Conservation (phyloP, 2,888 invertebrate genomes). For the Pammene fasciana region DNA sequence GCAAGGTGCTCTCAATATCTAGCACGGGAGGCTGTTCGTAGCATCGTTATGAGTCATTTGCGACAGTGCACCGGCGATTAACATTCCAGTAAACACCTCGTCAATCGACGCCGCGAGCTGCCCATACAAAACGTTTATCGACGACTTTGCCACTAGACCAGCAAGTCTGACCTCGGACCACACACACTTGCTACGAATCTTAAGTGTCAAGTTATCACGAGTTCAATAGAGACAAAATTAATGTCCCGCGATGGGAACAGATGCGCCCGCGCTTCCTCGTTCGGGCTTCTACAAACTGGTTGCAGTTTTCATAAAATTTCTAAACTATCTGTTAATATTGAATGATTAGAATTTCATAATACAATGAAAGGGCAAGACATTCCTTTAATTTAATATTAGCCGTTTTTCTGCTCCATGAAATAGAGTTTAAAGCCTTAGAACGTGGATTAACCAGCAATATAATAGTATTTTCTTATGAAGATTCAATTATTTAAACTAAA, state of each 20-base stretch:
- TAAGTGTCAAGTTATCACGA: neutral
- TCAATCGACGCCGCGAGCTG: slow-evolving; percentile 51
- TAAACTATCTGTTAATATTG: slow-evolving; percentile 28
- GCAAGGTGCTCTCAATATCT: slow-evolving; percentile 73
- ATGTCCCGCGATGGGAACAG: neutral
- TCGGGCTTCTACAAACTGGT: slow-evolving; percentile 31
- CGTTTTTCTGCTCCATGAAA: neutral
- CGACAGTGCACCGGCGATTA: slow-evolving; percentile 74
- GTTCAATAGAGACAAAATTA: neutral
- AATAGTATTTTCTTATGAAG: too few species aligned
- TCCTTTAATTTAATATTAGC: neutral
- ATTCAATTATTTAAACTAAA: too few species aligned
- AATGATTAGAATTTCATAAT: slow-evolving; percentile 18
- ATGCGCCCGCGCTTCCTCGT: slow-evolving; percentile 13
- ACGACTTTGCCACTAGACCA: neutral
- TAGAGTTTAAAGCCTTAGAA: neutral
- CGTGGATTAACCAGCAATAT: too few species aligned
- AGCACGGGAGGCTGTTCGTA: slow-evolving; percentile 55
- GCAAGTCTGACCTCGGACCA: neutral
- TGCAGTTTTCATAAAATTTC: slow-evolving; percentile 34
- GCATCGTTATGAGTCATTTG: slow-evolving; percentile 68
- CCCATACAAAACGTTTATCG: neutral
- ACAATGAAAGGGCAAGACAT: neutral
- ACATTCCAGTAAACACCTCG: slow-evolving; percentile 70
- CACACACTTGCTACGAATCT: neutral